Conservation (phyloP, 2,888 invertebrate genomes). For the Philereme transversata region DNA sequence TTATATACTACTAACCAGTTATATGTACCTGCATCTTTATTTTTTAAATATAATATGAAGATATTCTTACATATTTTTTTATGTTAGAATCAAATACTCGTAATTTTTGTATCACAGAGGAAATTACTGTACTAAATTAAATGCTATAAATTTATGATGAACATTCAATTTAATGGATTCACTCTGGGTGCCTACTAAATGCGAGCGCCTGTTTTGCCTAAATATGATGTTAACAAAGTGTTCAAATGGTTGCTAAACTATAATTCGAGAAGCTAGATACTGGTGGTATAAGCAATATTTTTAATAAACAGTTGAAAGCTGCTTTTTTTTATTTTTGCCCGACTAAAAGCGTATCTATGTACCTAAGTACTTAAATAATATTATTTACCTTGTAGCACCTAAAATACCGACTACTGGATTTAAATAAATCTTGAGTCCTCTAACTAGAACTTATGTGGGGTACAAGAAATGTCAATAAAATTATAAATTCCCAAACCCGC, state of each 20-base stretch:
- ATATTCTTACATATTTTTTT: too few relatives aligned
- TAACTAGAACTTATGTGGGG: too few relatives aligned
- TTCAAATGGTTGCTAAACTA: constrained; percentile 40
- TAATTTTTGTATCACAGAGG: background rate
- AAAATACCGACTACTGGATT: too few relatives aligned
- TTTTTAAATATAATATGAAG: too few relatives aligned
- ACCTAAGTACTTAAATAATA: too few relatives aligned
- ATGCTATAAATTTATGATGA: background rate
- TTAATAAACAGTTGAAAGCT: constrained; percentile 39
- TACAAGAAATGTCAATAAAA: too few relatives aligned
- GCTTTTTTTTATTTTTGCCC: too few relatives aligned
- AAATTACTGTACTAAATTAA: background rate
- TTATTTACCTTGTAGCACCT: too few relatives aligned
- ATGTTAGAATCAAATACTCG: too few relatives aligned
- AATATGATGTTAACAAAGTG: constrained; percentile 41
- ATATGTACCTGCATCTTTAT: background rate
- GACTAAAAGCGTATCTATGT: too few relatives aligned
- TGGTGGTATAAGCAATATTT: constrained; percentile 46
- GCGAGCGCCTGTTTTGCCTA: constrained; percentile 48
- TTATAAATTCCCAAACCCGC: too few relatives aligned
- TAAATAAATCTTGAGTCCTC: too few relatives aligned
- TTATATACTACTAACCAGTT: background rate
- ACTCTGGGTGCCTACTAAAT: constrained; percentile 39
- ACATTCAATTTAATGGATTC: background rate
- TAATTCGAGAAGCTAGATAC: constrained; percentile 13